Base-by-base conservation (phyloP, 1,140 invertebrate genomes). In the Muscidifurax raptorellus region DNA sequence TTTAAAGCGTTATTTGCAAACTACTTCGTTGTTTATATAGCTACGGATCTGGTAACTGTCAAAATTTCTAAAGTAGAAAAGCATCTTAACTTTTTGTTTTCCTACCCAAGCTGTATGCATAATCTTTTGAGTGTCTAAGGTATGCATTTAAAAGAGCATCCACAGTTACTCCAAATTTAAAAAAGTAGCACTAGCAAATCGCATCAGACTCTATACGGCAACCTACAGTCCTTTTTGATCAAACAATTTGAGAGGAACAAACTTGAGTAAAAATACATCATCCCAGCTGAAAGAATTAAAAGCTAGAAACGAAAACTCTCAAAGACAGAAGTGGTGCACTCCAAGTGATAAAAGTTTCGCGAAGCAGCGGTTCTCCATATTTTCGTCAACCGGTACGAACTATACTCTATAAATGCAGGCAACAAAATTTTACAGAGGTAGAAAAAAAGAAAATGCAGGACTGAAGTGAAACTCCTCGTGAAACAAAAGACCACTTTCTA, bases 401-500 rank as follows among this genome's bases (percentile, higher is more conserved):
- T 47, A n/a, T n/a, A 78, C 36, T 77, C 22, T 44, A 71, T 78
- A 71, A 77, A 78, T 71, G 64, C 18, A 71, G 27, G n/a, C 10
- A 78, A 66, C 13, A 12, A 83, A 71, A 83, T 78, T 78, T 27
- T 36, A 5, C 30, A 72, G 67, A 79, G 7, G 36, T 7, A 32
- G 27, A 59, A 71, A 80, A 80, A 52, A 74, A 59, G 13, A 66
- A 78, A 32, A 22, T 75, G 27, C n/a, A 71, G 15, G 25, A 28
- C 30, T 13, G 75, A 79, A 82, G 76, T 79, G 59, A 83, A 83
- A 80, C 59, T 79, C 32, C 6, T 74, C 59, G 36, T 30, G 64
- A 86, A 83, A 86, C 76, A 80, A 83, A 83, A 76, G 82, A 32
- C 52, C 71, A 85, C 71, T 85, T 85, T 80, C 4, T 59, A 52